Conservation (phyloP, 2,113 vertebrate genomes). For the Ceyx margarethae region DNA sequence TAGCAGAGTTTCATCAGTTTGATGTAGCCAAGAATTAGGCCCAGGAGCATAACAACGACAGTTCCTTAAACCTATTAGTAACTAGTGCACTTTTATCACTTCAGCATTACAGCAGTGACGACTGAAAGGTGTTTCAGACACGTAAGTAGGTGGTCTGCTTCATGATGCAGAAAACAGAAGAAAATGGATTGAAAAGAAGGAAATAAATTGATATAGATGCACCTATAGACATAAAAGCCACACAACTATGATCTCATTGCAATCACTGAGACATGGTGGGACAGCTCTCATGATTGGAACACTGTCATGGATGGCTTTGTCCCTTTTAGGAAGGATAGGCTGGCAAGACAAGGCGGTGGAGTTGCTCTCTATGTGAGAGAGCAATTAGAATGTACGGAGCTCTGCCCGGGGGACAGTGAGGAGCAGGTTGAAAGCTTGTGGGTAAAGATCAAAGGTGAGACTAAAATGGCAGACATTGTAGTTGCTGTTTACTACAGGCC, state of each 20-base stretch:
- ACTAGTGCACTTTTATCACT: neutral
- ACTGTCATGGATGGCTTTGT: too few relatives aligned
- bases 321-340: too few relatives aligned
- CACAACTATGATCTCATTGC: neutral
- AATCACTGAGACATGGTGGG: too few relatives aligned
- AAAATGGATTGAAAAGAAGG: neutral
- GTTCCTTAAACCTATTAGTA: neutral
- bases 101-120: neutral
- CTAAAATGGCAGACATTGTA: too few relatives aligned
- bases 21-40: neutral
- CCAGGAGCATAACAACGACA: slow-evolving; percentile 1
- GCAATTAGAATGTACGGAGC: too few relatives aligned
- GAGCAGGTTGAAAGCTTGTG: too few relatives aligned
- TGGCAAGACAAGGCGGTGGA: too few relatives aligned
- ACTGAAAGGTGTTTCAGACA: neutral
- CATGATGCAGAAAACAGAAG: neutral
- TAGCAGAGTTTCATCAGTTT: neutral
- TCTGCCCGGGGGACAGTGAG: too few relatives aligned
- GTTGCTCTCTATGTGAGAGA: too few relatives aligned
- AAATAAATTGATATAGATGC: neutral
- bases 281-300: too few relatives aligned
- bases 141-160: neutral
- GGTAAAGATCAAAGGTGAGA: too few relatives aligned
- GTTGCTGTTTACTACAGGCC: too few relatives aligned
- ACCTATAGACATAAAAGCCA: neutral